Evolutionary conservation across 2,888 invertebrate species (phyloP).

Genomic region (Drosophila paracracens): DNA sequence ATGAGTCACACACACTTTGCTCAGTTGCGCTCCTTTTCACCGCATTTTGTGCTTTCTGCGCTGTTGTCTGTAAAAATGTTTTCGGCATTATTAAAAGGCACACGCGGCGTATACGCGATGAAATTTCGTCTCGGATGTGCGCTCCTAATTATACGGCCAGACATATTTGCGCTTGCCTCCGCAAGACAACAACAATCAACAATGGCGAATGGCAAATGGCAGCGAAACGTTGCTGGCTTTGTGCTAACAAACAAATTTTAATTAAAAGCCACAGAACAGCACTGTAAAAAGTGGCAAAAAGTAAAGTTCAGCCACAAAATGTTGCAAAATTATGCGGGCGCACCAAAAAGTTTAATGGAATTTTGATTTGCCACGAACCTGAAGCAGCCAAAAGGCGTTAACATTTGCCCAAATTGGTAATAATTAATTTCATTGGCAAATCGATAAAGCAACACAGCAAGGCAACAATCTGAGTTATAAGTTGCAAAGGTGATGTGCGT

Average conservation of each 20-base stretch:
- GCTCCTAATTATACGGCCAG: slow-evolving; percentile 69
- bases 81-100: slow-evolving; percentile 54
- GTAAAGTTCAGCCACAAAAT: slow-evolving; percentile 70
- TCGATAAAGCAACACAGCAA: slow-evolving; percentile 24
- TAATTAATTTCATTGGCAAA: slow-evolving; percentile 42
- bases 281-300: slow-evolving; percentile 65
- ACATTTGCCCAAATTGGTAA: slow-evolving; percentile 40
- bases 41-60: not conserved
- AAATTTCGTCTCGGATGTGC: slow-evolving; percentile 44
- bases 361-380: slow-evolving; percentile 51
- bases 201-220: slow-evolving; percentile 52
- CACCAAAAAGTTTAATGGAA: slow-evolving; percentile 59
- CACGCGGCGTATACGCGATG: slow-evolving; percentile 58
- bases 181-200: slow-evolving; percentile 50
- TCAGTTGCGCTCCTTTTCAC: not conserved
- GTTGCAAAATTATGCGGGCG: slow-evolving; percentile 67
- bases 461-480: not conserved
- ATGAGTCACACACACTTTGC: slow-evolving; percentile 49
- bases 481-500: not conserved
- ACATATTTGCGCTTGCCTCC: slow-evolving; percentile 38
- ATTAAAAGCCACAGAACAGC: slow-evolving; percentile 67
- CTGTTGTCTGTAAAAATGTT: slow-evolving; percentile 56
- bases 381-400: slow-evolving; percentile 29
- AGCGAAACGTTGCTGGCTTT: slow-evolving; percentile 42
- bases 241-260: slow-evolving; percentile 69